Conservation (phyloP, 2,888 invertebrate species). For the Podotricha telesiphe region DNA sequence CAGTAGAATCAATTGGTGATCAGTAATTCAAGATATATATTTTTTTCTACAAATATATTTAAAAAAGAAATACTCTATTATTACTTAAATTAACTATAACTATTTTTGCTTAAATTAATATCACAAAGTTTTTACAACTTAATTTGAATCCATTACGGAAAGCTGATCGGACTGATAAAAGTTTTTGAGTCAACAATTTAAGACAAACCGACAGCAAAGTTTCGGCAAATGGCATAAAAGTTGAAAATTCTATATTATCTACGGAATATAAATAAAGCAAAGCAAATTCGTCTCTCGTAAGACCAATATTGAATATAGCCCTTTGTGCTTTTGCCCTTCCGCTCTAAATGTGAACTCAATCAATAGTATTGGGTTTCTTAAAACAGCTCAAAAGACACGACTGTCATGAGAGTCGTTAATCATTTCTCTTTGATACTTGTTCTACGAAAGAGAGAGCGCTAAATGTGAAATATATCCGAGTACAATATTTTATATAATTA, state of each 20-base stretch:
- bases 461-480: constrained; percentile 1
- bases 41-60: neutral
- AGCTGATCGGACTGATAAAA: constrained; percentile 35
- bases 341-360: constrained; percentile 54
- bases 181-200: constrained; percentile 38
- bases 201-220: constrained; percentile 37
- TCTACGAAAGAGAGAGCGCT: constrained; percentile 41
- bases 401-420: constrained; percentile 66
- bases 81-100: neutral
- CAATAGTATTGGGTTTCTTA: constrained; percentile 64
- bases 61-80: no score
- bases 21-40: constrained; percentile 43
- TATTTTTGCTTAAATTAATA: constrained; percentile 16
- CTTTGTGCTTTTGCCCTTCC: constrained; percentile 48
- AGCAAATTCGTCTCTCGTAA: constrained; percentile 44
- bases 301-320: constrained; percentile 38
- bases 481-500: neutral
- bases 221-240: constrained; percentile 36
- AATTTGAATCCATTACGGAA: constrained; percentile 37
- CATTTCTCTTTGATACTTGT: constrained; percentile 55
- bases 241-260: constrained; percentile 40
- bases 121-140: constrained; percentile 22
- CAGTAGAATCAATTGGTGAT: constrained; percentile 58
- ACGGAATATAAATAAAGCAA: constrained; percentile 38
- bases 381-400: constrained; percentile 54